Percentiles rank a stretch among this genome's conserved stretches.
phyloP scores from a whole-genome alignment of 2,888 invertebrate species.

The Sialis fuliginosa region DNA sequence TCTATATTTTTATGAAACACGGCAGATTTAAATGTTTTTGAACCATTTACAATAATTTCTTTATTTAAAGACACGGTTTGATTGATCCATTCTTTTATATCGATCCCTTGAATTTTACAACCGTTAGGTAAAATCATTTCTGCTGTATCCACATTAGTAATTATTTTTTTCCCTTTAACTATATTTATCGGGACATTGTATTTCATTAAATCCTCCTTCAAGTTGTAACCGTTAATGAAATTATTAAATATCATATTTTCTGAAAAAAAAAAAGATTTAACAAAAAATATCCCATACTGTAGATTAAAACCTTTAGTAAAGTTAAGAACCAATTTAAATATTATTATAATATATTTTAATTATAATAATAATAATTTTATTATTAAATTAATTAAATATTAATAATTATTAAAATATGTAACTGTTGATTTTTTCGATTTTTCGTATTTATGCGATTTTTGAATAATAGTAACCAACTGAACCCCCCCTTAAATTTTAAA shows the following conservation, averaged over 20 bases:
- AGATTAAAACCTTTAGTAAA: too few relatives aligned
- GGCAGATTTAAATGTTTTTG: conserved; percentile 24
- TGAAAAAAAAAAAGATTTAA: conserved; percentile 11
- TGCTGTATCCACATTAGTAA: conserved; percentile 21
- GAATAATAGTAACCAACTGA: too few relatives aligned
- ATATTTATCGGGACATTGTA: conserved; percentile 22
- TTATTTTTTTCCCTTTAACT: conserved; percentile 26
- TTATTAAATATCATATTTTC: conserved; percentile 20
- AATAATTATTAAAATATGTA: too few relatives aligned
- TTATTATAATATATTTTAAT: too few relatives aligned
- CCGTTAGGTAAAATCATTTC: conserved; percentile 20
- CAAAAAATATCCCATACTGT: too few relatives aligned
- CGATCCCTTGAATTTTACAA: conserved; percentile 24
- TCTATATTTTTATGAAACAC: conserved; percentile 23
- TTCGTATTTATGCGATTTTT: too few relatives aligned
- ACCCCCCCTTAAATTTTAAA: too few relatives aligned
- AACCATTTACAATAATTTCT: conserved; percentile 26
- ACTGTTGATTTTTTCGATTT: too few relatives aligned
- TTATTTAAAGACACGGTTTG: conserved; percentile 23
- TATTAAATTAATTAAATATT: conserved; percentile 13
- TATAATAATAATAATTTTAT: too few relatives aligned
- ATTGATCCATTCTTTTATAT: conserved; percentile 28
- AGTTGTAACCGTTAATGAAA: conserved; percentile 30
- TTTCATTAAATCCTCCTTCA: conserved; percentile 31
- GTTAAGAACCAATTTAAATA: too few relatives aligned